Percentiles rank a stretch among this genome's conserved stretches.
Evolutionary conservation across 2,113 vertebrate species (phyloP).

Genomic region (Cryptotis parvus): DNA sequence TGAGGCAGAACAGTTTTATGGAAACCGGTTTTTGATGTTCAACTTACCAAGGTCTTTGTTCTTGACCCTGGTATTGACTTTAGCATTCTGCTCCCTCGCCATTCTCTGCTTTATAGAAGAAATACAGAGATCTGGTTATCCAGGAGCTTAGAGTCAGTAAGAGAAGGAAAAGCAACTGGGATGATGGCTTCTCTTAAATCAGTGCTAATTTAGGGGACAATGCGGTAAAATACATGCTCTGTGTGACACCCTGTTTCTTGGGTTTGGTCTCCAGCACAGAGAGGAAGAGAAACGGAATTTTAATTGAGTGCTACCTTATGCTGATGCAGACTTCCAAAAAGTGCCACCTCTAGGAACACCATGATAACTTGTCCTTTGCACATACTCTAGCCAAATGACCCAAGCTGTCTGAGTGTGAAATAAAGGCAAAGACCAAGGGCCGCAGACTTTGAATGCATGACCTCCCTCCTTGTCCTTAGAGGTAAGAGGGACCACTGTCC

Average conservation of each 20-base stretch:
- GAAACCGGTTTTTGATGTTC: not conserved
- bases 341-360: not conserved
- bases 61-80: not conserved
- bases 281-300: not conserved
- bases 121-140: not conserved
- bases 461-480: not conserved
- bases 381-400: not conserved
- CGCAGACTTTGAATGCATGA: not conserved
- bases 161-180: not conserved
- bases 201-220: too few species aligned
- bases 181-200: not conserved
- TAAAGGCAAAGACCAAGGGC: slow-evolving; percentile 13
- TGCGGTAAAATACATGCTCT: too few species aligned
- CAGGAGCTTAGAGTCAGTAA: not conserved
- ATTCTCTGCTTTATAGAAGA: not conserved
- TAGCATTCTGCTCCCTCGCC: not conserved
- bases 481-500: slow-evolving; percentile 12
- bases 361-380: not conserved
- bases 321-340: not conserved
- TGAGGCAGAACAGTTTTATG: not conserved
- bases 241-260: too few species aligned
- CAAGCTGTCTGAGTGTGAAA: not conserved
- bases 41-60: not conserved
- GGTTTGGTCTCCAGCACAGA: too few species aligned
- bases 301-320: not conserved